Conservation (phyloP, 2,888 invertebrate species). For the Nomada fabriciana region DNA sequence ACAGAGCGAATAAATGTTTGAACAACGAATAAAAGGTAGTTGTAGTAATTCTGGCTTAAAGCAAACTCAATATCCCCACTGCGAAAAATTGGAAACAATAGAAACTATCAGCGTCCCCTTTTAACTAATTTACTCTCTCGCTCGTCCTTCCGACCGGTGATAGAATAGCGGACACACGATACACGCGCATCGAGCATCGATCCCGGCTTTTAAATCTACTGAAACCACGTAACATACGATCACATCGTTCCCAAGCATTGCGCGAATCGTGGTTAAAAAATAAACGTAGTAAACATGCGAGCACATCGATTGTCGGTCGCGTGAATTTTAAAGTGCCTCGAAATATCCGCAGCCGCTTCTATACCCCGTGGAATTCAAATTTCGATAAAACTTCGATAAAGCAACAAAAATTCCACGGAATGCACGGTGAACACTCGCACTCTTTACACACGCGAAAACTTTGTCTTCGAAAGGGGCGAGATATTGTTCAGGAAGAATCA, state of each 20-base stretch:
- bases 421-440: background rate
- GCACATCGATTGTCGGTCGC: background rate
- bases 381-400: background rate
- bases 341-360: background rate
- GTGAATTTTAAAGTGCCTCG: background rate
- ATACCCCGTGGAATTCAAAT: background rate
- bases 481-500: background rate
- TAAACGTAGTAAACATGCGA: background rate
- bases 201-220: conserved; percentile 26
- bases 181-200: conserved; percentile 25
- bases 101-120: background rate
- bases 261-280: conserved; percentile 2
- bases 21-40: background rate
- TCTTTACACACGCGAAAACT: background rate
- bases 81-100: background rate
- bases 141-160: background rate
- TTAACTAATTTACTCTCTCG: background rate
- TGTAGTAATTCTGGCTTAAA: background rate
- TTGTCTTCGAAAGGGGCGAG: background rate
- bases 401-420: background rate
- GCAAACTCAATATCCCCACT: background rate
- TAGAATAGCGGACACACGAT: conserved; percentile 6
- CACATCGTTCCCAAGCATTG: conserved; percentile 10
- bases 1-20: background rate
- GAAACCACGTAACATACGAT: conserved; percentile 36